These are phyloP conservation scores for Ganaspis sp. DNA, from an alignment of 1,140 invertebrate species.

Conservation along the genomic window DNA sequence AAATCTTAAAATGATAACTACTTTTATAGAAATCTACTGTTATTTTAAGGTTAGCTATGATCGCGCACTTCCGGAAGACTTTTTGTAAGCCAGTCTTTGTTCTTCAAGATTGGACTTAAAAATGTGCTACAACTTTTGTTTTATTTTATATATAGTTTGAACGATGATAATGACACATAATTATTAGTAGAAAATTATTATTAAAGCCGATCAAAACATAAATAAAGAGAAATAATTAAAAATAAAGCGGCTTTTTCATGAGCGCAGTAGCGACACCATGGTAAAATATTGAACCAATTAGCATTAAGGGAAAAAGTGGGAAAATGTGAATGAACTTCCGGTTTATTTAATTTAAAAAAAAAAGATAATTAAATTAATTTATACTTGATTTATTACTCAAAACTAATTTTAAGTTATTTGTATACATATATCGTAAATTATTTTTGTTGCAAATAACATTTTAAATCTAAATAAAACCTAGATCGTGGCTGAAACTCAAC, in stretches of 20 bases:
- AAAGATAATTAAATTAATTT: no score
- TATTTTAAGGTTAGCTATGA: neutral
- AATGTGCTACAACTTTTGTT: neutral
- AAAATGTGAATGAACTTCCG: neutral
- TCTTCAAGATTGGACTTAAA: neutral
- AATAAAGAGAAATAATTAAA: slow-evolving; percentile 26
- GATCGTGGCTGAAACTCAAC: no score
- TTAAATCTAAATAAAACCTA: no score
- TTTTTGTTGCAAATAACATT: no score
- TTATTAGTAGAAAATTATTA: neutral
- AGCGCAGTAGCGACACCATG: neutral
- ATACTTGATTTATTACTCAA: no score
- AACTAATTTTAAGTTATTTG: no score
- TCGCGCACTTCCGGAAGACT: neutral
- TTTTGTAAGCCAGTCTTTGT: neutral
- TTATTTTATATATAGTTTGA: neutral
- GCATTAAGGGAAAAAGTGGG: neutral
- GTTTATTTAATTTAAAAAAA: neutral
- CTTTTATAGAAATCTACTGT: neutral
- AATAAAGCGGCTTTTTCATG: slow-evolving; percentile 13
- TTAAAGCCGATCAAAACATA: slow-evolving; percentile 8
- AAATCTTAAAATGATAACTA: neutral
- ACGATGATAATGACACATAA: neutral
- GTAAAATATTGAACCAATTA: neutral
- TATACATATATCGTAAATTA: no score